Percentiles rank a stretch among this genome's conserved stretches.
Evolutionary conservation across 2,797 vertebrate genomes (phyloP).

Genomic region (Poecilia wingei): DNA sequence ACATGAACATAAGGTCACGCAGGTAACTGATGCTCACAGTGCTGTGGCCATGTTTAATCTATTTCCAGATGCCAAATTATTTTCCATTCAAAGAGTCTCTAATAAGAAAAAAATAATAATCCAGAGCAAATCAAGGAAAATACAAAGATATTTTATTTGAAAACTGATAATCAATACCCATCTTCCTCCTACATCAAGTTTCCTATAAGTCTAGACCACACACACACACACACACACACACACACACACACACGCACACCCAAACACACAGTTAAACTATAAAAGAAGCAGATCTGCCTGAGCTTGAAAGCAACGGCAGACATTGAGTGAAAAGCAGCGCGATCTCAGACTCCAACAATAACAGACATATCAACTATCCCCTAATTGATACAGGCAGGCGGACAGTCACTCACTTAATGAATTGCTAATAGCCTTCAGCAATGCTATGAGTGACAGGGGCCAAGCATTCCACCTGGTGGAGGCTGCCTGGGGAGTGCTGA

Average conservation of each 20-base stretch:
- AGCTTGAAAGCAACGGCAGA: slow-evolving; percentile 50
- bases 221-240: slow-evolving; percentile 17
- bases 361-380: slow-evolving; percentile 80
- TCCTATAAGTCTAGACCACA: slow-evolving; percentile 32
- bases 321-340: slow-evolving; percentile 61
- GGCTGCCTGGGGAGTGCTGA: slow-evolving; percentile 59
- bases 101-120: slow-evolving; percentile 5
- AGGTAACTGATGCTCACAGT: not conserved
- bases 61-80: slow-evolving; percentile 74
- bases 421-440: slow-evolving; percentile 76
- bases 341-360: slow-evolving; percentile 72
- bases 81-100: slow-evolving; percentile 21
- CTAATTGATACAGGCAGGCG: slow-evolving; percentile 80
- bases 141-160: not conserved
- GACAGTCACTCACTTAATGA: slow-evolving; percentile 74
- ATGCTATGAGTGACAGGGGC: slow-evolving; percentile 71
- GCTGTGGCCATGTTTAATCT: slow-evolving; percentile 43
- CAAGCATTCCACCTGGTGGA: slow-evolving; percentile 73
- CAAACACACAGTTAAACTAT: not conserved
- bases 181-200: not conserved
- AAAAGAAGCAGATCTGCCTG: slow-evolving; percentile 41
- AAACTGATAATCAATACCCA: not conserved
- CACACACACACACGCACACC: slow-evolving; percentile 18
- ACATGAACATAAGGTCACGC: slow-evolving; percentile 31
- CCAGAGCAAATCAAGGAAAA: slow-evolving; percentile 14